A percentile compares a stretch with the other conserved stretches of the same genome.
Conservation (phyloP, 2,797 vertebrate genomes). For the Nannoperca australis region DNA sequence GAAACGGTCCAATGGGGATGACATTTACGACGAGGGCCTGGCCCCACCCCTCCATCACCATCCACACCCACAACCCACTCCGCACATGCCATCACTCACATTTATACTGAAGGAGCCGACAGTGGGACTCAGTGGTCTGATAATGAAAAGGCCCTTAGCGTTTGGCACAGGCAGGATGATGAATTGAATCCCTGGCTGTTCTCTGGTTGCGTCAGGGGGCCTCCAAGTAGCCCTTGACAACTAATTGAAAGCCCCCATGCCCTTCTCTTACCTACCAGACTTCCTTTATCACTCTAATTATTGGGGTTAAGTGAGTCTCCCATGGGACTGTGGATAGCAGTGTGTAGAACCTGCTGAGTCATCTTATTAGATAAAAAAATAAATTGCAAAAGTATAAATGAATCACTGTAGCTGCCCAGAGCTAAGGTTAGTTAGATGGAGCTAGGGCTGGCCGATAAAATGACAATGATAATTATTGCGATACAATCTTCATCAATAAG, state of each 20-base stretch:
- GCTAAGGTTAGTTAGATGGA: background rate
- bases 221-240: conserved; percentile 75
- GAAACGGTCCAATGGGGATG: conserved; percentile 88
- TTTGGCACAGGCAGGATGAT: conserved; percentile 91
- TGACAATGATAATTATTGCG: no score
- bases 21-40: conserved; percentile 81
- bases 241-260: conserved; percentile 75
- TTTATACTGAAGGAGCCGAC: conserved; percentile 90
- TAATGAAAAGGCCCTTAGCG: conserved; percentile 92
- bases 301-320: conserved; percentile 72
- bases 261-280: conserved; percentile 46
- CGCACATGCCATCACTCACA: conserved; percentile 79
- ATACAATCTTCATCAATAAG: no score
- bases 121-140: conserved; percentile 89
- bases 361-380: conserved; percentile 29
- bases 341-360: conserved; percentile 38
- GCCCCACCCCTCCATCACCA: conserved; percentile 78
- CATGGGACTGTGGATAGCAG: conserved; percentile 36
- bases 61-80: conserved; percentile 37
- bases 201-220: conserved; percentile 88
- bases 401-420: background rate
- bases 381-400: conserved; percentile 15
- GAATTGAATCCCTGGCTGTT: conserved; percentile 89
- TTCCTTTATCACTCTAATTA: conserved; percentile 73
- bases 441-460: no score